A percentile compares a stretch with the other conserved stretches of the same genome.
These are phyloP conservation scores for Zygaena filipendulae DNA, from an alignment of 2,888 invertebrate genomes.

Conservation along the genomic window DNA sequence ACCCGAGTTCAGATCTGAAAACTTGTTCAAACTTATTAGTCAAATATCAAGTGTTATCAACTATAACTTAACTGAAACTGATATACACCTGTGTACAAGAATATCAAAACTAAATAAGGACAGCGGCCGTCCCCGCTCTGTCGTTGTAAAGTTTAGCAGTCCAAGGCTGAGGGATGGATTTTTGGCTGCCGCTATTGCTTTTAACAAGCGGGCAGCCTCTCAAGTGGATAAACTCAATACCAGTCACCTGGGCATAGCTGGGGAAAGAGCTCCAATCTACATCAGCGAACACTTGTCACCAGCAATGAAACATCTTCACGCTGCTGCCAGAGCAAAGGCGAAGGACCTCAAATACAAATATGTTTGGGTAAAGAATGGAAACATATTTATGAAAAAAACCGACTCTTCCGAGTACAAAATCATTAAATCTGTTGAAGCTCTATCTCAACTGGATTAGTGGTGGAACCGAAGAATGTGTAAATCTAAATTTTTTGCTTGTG, in stretches of 20 bases:
- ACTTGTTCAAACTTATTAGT: conserved; percentile 6
- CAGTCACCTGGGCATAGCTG: conserved; percentile 8
- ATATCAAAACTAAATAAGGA: conserved; percentile 9
- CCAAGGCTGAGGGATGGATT: conserved; percentile 11
- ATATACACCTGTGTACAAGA: conserved; percentile 9
- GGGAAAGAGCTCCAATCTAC: conserved; percentile 9
- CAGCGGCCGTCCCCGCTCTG: conserved; percentile 11
- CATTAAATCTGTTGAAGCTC: conserved; percentile 8
- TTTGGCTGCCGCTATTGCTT: conserved; percentile 9
- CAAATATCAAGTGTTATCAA: conserved; percentile 5
- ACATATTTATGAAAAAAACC: conserved; percentile 11
- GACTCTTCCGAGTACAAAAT: conserved; percentile 9
- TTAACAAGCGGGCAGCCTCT: conserved; percentile 10
- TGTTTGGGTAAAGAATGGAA: conserved; percentile 14
- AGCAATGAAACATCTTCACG: conserved; percentile 13
- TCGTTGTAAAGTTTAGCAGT: conserved; percentile 12
- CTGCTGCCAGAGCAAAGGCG: conserved; percentile 9
- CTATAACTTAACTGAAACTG: conserved; percentile 7
- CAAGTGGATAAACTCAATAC: conserved; percentile 11
- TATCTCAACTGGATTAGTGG: conserved; percentile 7
- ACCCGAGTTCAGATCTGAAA: conserved; percentile 12
- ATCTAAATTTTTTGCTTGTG: too few relatives aligned
- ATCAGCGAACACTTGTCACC: conserved; percentile 12
- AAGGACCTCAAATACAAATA: conserved; percentile 10
- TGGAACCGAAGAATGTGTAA: too few relatives aligned